Percentiles rank a stretch among this genome's conserved stretches.
phyloP scores from a whole-genome alignment of 2,888 invertebrate species.

The Pachliopta kotzebuea region DNA sequence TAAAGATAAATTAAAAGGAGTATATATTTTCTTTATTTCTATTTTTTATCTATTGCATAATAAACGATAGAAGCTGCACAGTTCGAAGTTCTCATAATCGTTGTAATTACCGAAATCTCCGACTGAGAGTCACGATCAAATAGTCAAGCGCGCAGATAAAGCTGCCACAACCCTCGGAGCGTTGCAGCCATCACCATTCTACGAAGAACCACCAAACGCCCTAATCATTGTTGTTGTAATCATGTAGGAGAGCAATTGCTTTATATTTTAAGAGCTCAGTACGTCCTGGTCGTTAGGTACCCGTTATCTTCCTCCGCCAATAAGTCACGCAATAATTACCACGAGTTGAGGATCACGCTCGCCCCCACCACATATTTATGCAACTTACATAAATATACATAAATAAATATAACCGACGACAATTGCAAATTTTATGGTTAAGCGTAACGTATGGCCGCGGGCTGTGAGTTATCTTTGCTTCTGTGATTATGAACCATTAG shows the following conservation, averaged over 20 bases:
- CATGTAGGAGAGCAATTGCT: slow-evolving; percentile 9
- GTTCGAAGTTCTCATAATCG: slow-evolving; percentile 66
- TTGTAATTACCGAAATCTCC: slow-evolving; percentile 75
- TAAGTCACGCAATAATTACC: slow-evolving; percentile 80
- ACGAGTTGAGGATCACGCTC: slow-evolving; percentile 66
- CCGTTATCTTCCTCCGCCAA: slow-evolving; percentile 76
- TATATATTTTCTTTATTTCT: not conserved
- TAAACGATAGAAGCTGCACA: slow-evolving; percentile 37
- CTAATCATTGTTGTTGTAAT: slow-evolving; percentile 21
- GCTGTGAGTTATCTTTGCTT: slow-evolving; percentile 33
- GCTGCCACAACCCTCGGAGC: slow-evolving; percentile 65
- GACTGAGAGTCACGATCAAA: slow-evolving; percentile 76
- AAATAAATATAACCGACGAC: slow-evolving; percentile 61
- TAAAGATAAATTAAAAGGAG: not conserved
- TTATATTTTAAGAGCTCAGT: slow-evolving; percentile 39
- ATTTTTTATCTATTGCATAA: not conserved
- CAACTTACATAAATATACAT: slow-evolving; percentile 60
- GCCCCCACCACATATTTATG: slow-evolving; percentile 71
- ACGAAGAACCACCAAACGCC: slow-evolving; percentile 42
- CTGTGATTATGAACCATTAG: slow-evolving; percentile 17
- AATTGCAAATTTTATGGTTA: slow-evolving; percentile 57
- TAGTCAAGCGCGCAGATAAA: slow-evolving; percentile 72
- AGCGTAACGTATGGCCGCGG: slow-evolving; percentile 53
- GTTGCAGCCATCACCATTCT: slow-evolving; percentile 50
- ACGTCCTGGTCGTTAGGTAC: slow-evolving; percentile 56